phyloP scores from a whole-genome alignment of 2,113 vertebrate genomes.

The Amazona vittata region DNA sequence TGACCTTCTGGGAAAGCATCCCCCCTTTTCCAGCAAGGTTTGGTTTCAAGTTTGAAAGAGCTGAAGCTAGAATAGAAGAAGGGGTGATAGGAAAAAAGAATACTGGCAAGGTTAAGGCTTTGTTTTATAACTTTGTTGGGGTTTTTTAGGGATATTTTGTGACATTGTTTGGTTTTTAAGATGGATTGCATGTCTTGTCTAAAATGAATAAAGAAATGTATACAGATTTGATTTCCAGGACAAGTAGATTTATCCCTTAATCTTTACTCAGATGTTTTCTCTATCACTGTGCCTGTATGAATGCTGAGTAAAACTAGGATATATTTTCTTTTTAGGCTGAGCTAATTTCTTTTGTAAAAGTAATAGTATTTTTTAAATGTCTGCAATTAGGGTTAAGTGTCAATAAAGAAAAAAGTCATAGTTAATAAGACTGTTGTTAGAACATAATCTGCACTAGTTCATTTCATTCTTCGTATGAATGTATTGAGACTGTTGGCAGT shows the following conservation, averaged over 20 bases:
- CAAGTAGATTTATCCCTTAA: not conserved
- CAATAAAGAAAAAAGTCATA: not conserved
- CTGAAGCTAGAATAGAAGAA: not conserved
- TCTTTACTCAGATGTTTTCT: not conserved
- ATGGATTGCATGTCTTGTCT: not conserved
- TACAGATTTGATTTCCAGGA: not conserved
- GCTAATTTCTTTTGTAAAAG: not conserved
- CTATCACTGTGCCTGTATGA: not conserved
- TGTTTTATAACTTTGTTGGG: not conserved
- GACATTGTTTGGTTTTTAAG: not conserved
- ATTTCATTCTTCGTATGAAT: not conserved
- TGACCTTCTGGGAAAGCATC: no score
- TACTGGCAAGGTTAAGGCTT: not conserved
- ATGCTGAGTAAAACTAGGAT: not conserved
- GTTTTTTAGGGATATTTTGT: fast-evolving
- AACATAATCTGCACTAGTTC: not conserved
- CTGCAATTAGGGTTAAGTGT: not conserved
- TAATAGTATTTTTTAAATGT: not conserved
- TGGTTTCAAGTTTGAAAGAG: not conserved
- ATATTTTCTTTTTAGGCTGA: not conserved
- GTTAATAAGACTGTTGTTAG: not conserved
- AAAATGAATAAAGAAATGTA: not conserved
- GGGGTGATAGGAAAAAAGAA: not conserved
- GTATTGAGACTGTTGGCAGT: not conserved
- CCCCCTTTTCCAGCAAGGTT: fast-evolving